Conservation (phyloP, 2,113 vertebrate species). For the Electrona antarctica region DNA sequence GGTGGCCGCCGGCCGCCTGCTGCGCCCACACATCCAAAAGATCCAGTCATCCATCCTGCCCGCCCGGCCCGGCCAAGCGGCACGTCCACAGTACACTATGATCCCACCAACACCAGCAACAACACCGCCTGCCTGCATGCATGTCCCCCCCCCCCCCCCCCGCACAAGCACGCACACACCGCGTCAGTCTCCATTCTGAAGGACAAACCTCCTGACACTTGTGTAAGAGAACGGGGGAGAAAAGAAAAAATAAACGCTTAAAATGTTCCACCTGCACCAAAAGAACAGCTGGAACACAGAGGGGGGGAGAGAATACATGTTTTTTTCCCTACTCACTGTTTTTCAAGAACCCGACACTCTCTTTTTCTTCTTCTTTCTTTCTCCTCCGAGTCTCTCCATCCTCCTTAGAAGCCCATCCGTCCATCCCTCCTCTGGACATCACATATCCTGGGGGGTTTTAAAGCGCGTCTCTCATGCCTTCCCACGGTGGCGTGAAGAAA, state of each 20-base stretch:
- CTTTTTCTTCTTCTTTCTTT: constrained; percentile 30
- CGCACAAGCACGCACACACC: not conserved
- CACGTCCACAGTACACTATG: not conserved
- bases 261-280: constrained; percentile 53
- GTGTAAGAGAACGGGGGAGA: constrained; percentile 31
- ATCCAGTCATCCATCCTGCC: constrained; percentile 20
- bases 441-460: constrained; percentile 58
- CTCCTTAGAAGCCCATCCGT: constrained; percentile 61
- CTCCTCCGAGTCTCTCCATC: constrained; percentile 39
- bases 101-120: not conserved
- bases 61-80: constrained; percentile 2
- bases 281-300: not conserved
- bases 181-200: constrained; percentile 59
- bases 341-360: constrained; percentile 64
- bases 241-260: constrained; percentile 1
- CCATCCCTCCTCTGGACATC: constrained; percentile 72
- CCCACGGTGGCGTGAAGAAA: constrained; percentile 42
- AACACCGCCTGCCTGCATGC: not conserved
- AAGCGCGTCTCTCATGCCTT: constrained; percentile 62
- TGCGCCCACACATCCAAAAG: constrained; percentile 39
- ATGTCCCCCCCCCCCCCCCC: not conserved
- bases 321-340: constrained; percentile 66
- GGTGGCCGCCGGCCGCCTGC: constrained; percentile 51
- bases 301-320: not conserved
- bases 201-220: constrained; percentile 70